Conservation (phyloP, 2,888 invertebrate genomes). For the Nymphalis polychloros region DNA sequence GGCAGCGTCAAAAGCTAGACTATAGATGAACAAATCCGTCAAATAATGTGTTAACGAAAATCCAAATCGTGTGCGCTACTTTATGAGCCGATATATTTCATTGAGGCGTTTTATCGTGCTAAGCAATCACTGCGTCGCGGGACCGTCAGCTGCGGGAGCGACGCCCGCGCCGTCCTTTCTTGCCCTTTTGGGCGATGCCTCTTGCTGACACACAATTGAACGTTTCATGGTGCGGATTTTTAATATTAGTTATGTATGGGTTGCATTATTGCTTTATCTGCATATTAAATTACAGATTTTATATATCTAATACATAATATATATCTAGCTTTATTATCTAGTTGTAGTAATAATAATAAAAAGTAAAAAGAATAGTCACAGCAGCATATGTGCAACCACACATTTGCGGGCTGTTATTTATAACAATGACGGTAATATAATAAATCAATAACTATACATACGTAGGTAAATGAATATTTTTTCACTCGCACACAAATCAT, state of each 20-base stretch:
- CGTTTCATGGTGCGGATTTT: conserved; percentile 33
- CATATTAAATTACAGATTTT: background rate
- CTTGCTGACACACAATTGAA: conserved; percentile 45
- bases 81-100: conserved; percentile 47
- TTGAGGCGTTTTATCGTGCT: conserved; percentile 46
- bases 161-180: conserved; percentile 67
- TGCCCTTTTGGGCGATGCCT: conserved; percentile 64
- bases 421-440: too few relatives aligned
- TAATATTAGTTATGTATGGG: conserved; percentile 14
- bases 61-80: conserved; percentile 31
- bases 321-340: too few relatives aligned
- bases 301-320: too few relatives aligned
- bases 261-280: conserved; percentile 9
- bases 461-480: too few relatives aligned
- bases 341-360: too few relatives aligned
- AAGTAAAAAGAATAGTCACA: too few relatives aligned
- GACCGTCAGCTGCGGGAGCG: conserved; percentile 55
- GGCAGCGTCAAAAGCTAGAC: too few relatives aligned
- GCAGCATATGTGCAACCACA: too few relatives aligned
- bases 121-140: conserved; percentile 48
- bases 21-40: too few relatives aligned
- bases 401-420: too few relatives aligned
- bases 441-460: too few relatives aligned
- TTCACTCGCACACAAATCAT: too few relatives aligned
- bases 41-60: conserved; percentile 3